A percentile compares a stretch with the other conserved stretches of the same genome.
Evolutionary conservation across 2,888 invertebrate genomes (phyloP).

Genomic region (Drosophila suboccidentalis): DNA sequence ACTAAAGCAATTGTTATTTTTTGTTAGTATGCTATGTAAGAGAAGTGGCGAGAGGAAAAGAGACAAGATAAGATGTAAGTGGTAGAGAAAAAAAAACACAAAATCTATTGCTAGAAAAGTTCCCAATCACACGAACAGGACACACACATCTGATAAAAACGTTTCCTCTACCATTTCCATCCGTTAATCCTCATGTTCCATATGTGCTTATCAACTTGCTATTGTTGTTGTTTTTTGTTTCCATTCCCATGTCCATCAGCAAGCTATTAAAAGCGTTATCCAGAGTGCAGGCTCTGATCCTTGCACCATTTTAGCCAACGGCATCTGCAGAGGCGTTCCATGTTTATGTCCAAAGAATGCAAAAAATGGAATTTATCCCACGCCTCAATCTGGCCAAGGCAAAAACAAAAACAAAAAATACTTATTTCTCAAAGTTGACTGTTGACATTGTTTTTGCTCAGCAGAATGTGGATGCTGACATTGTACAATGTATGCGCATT

Average conservation of each 20-base stretch:
- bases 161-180: not conserved
- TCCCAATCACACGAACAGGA: not conserved
- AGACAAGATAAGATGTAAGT: no score
- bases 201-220: not conserved
- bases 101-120: no score
- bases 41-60: not conserved
- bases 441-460: constrained; percentile 30
- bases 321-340: constrained; percentile 15
- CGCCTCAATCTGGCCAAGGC: not conserved
- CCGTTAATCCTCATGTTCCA: not conserved
- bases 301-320: not conserved
- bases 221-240: not conserved
- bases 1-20: constrained; percentile 25
- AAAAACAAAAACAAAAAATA: constrained; percentile 5
- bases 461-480: constrained; percentile 8
- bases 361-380: constrained; percentile 24
- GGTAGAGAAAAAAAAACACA: no score
- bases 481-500: not conserved
- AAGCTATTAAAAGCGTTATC: constrained; percentile 2
- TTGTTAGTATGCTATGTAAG: constrained; percentile 14
- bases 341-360: constrained; percentile 13
- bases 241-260: not conserved
- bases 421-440: constrained; percentile 7
- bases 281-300: constrained; percentile 16
- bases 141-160: not conserved